Conservation (phyloP, 2,797 vertebrate species). For the Pipistrellus nathusii region DNA sequence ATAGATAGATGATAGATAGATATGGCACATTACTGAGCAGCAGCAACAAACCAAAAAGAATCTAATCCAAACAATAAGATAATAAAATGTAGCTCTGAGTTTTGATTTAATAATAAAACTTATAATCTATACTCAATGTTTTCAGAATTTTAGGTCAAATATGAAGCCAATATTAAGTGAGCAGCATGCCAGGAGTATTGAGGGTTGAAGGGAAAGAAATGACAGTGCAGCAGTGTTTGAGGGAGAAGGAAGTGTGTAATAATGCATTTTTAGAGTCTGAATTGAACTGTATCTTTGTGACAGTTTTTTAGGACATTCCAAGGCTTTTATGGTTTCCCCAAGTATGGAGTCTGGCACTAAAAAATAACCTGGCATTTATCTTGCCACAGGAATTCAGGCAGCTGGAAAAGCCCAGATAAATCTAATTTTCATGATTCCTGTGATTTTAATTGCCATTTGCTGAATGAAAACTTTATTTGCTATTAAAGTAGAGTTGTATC, state of each 20-base stretch:
- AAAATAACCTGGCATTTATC: constrained; percentile 81
- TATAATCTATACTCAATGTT: not conserved
- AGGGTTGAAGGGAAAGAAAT: not conserved
- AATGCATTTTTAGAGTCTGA: constrained; percentile 72
- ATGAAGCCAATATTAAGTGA: constrained; percentile 7
- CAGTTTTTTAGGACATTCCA: constrained; percentile 75
- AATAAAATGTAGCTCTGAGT: constrained; percentile 5
- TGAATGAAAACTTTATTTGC: constrained; percentile 84
- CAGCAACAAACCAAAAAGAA: constrained; percentile 9
- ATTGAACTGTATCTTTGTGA: constrained; percentile 79
- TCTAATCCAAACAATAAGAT: not conserved
- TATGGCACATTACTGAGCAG: not conserved
- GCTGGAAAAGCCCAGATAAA: constrained; percentile 85
- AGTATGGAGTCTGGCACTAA: constrained; percentile 82
- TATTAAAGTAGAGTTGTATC: constrained; percentile 83
- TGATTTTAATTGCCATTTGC: constrained; percentile 84
- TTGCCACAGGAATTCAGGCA: constrained; percentile 71
- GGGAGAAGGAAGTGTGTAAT: constrained; percentile 12
- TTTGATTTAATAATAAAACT: constrained; percentile 51
- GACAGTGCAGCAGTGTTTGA: not conserved
- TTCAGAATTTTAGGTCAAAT: constrained; percentile 36
- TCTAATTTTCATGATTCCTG: constrained; percentile 85
- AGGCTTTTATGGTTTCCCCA: constrained; percentile 83
- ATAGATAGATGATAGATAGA: not conserved
- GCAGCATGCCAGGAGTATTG: not conserved